A percentile compares a stretch with the other conserved stretches of the same genome.
Conservation (phyloP, 2,797 vertebrate genomes). For the Helicolenus hilgendorfi region DNA sequence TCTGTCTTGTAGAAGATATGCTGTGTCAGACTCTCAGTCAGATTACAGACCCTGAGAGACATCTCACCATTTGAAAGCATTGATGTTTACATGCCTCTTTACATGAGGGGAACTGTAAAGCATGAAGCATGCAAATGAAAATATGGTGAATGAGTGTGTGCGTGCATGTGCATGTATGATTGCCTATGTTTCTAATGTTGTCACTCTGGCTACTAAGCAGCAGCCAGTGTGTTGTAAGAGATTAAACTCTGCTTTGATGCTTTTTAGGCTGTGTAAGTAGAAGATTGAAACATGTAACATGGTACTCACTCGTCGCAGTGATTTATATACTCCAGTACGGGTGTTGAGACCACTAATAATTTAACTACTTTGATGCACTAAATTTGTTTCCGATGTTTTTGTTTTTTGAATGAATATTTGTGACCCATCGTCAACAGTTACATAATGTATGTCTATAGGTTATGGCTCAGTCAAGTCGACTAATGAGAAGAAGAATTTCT, state of each 20-base stretch:
- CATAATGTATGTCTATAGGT: not conserved
- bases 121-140: constrained; percentile 32
- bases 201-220: constrained; percentile 23
- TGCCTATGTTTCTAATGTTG: constrained; percentile 19
- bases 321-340: not conserved
- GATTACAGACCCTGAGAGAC: constrained; percentile 27
- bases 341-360: not conserved
- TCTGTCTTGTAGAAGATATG: constrained; percentile 1
- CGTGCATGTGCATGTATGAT: constrained; percentile 3
- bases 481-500: not conserved
- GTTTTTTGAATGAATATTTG: not conserved
- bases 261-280: constrained; percentile 30
- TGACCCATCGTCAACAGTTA: not conserved
- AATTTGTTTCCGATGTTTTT: not conserved
- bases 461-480: not conserved
- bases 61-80: constrained; percentile 9
- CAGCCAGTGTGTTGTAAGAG: constrained; percentile 17
- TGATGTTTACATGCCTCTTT: constrained; percentile 48
- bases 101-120: constrained; percentile 21
- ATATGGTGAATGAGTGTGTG: not conserved
- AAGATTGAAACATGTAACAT: constrained; percentile 7
- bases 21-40: constrained; percentile 20
- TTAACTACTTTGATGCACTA: not conserved
- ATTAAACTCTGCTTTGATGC: constrained; percentile 45
- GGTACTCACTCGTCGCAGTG: not conserved